phyloP scores from a whole-genome alignment of 2,113 vertebrate species.

The Mormoops blainvillei region DNA sequence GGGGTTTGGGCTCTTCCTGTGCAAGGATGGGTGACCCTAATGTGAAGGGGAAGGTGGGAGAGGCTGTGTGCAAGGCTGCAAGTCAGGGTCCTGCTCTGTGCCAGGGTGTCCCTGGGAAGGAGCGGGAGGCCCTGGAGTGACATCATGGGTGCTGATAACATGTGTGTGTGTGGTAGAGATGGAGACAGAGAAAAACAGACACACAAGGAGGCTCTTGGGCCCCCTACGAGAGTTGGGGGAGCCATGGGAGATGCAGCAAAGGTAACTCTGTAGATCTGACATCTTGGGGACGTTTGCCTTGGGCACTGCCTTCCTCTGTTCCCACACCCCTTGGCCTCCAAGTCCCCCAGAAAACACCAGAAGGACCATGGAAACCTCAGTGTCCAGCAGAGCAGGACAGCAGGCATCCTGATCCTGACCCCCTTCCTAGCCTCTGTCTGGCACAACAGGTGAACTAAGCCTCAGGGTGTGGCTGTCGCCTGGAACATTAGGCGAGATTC shows the following conservation, averaged over 20 bases:
- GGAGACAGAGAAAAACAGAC: background rate
- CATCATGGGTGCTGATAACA: background rate
- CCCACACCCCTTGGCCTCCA: background rate
- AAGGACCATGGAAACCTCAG: background rate
- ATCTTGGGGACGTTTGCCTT: background rate
- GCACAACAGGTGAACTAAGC: background rate
- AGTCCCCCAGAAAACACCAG: background rate
- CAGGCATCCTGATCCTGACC: background rate
- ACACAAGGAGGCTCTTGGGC: background rate
- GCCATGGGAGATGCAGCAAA: background rate
- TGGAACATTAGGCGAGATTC: rapidly evolving
- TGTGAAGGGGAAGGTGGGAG: background rate
- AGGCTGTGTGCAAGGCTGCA: background rate
- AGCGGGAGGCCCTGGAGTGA: background rate
- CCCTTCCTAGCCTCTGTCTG: background rate
- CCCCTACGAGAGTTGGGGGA: background rate
- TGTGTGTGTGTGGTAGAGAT: background rate
- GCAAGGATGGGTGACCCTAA: background rate
- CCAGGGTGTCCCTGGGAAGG: rapidly evolving
- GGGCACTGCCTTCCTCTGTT: background rate
- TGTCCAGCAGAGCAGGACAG: no score
- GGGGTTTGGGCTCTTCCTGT: background rate
- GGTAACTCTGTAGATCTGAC: no score
- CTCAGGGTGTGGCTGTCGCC: background rate
- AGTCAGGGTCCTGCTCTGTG: background rate